These are phyloP conservation scores for Gastrophysa polygoni DNA, from an alignment of 2,888 invertebrate species.

Conservation along the genomic window DNA sequence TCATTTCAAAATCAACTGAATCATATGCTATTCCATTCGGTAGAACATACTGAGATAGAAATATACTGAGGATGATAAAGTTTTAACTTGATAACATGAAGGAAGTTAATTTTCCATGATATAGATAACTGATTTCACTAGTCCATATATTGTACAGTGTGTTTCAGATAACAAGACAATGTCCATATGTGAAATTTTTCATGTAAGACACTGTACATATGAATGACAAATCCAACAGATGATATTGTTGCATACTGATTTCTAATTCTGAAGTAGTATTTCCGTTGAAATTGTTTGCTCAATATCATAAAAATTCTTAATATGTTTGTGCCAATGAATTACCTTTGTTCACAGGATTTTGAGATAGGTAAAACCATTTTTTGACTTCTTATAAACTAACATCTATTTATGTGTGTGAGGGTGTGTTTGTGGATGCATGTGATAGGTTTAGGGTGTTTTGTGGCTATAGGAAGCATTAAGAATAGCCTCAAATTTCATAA, in stretches of 20 bases:
- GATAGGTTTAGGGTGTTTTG: conserved; percentile 54
- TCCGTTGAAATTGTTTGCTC: background rate
- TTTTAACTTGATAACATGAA: too few relatives aligned
- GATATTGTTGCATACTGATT: background rate
- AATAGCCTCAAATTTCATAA: background rate
- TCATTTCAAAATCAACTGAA: too few relatives aligned
- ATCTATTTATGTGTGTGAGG: conserved; percentile 46
- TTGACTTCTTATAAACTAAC: conserved; percentile 49
- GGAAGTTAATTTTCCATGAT: too few relatives aligned
- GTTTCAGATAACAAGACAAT: too few relatives aligned
- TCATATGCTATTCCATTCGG: too few relatives aligned
- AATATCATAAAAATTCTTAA: conserved; percentile 12
- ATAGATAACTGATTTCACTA: too few relatives aligned
- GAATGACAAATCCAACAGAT: background rate
- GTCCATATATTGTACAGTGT: too few relatives aligned
- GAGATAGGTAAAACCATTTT: conserved; percentile 48
- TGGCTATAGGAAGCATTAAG: conserved; percentile 33
- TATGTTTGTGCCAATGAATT: conserved; percentile 10
- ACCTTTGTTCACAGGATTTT: conserved; percentile 45
- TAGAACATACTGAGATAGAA: too few relatives aligned
- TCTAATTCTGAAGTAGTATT: background rate
- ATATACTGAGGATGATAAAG: too few relatives aligned
- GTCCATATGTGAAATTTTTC: too few relatives aligned
- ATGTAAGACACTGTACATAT: background rate
- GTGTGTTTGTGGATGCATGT: conserved; percentile 58